phyloP scores from a whole-genome alignment of 2,797 vertebrate species.

The Merluccius polli region DNA sequence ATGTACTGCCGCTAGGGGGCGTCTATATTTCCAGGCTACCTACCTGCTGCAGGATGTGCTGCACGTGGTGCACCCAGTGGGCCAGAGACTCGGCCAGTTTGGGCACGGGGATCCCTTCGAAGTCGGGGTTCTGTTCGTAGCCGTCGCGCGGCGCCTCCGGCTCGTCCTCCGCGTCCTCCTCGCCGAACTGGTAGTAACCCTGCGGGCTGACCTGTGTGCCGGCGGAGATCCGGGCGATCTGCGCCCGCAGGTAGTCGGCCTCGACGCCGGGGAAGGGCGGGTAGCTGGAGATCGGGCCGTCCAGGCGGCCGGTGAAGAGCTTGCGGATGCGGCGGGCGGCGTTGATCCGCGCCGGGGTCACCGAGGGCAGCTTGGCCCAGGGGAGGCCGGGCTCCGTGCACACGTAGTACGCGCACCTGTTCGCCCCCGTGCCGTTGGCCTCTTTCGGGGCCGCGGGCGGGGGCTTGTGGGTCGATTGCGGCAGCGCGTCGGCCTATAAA shows the following conservation, averaged over 20 bases:
- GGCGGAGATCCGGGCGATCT: slow-evolving; percentile 92
- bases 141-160: slow-evolving; percentile 76
- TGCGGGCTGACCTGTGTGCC: slow-evolving; percentile 87
- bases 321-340: slow-evolving; percentile 84
- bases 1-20: too few species aligned
- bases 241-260: slow-evolving; percentile 86
- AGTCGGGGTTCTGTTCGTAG: slow-evolving; percentile 85
- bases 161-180: slow-evolving; percentile 87
- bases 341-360: slow-evolving; percentile 85
- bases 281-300: slow-evolving; percentile 80
- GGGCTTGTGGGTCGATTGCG: slow-evolving; percentile 73
- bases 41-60: slow-evolving; percentile 89
- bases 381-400: slow-evolving; percentile 84
- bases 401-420: slow-evolving; percentile 89
- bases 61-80: slow-evolving; percentile 86
- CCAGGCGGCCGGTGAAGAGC: slow-evolving; percentile 85
- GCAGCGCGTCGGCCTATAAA: slow-evolving; percentile 57
- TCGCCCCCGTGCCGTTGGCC: slow-evolving; percentile 76
- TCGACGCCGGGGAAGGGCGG: slow-evolving; percentile 93
- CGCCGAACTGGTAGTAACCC: slow-evolving; percentile 82
- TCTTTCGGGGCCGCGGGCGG: slow-evolving; percentile 79
- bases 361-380: slow-evolving; percentile 84
- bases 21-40: too few species aligned
- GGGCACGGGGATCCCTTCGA: slow-evolving; percentile 77
- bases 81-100: slow-evolving; percentile 81